phyloP scores from a whole-genome alignment of 2,888 invertebrate species.

The Nomada flava region DNA sequence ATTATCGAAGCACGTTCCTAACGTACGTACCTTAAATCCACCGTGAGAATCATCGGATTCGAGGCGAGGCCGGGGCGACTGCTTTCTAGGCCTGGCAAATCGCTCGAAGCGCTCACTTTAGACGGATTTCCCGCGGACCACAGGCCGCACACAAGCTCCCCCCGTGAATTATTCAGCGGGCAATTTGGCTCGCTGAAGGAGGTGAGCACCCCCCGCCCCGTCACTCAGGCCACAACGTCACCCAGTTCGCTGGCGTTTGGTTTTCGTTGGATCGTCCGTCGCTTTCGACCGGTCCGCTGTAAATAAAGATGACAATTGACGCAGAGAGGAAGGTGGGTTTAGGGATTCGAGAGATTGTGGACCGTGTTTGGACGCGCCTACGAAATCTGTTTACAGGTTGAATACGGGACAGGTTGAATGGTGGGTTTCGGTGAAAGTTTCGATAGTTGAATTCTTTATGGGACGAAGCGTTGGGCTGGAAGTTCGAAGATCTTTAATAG shows the following conservation, averaged over 20 bases:
- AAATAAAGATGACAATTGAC: constrained; percentile 31
- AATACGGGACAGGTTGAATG: not conserved
- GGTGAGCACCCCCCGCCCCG: constrained; percentile 2
- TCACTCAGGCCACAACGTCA: constrained; percentile 5
- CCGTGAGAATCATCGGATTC: not conserved
- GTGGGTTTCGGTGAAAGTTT: not conserved
- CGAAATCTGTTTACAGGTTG: constrained; percentile 13
- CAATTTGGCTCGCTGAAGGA: constrained; percentile 54
- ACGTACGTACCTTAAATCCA: not conserved
- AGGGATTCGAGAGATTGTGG: not conserved
- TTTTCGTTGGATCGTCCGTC: not conserved
- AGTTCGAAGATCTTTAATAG: too few species aligned
- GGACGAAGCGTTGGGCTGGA: too few species aligned
- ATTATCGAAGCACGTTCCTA: constrained; percentile 1
- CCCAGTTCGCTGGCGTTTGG: constrained; percentile 7
- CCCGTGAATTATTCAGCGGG: constrained; percentile 55
- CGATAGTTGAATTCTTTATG: not conserved
- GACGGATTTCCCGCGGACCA: constrained; percentile 48
- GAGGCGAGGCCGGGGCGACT: not conserved
- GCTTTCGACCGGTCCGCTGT: not conserved
- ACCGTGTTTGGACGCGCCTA: not conserved
- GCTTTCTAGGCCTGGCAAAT: constrained; percentile 40
- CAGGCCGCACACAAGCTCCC: constrained; percentile 19
- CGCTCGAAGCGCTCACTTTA: constrained; percentile 36
- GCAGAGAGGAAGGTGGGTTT: not conserved